Evolutionary conservation across 2,797 vertebrate species (phyloP).

Genomic region (Scyliorhinus canicula): DNA sequence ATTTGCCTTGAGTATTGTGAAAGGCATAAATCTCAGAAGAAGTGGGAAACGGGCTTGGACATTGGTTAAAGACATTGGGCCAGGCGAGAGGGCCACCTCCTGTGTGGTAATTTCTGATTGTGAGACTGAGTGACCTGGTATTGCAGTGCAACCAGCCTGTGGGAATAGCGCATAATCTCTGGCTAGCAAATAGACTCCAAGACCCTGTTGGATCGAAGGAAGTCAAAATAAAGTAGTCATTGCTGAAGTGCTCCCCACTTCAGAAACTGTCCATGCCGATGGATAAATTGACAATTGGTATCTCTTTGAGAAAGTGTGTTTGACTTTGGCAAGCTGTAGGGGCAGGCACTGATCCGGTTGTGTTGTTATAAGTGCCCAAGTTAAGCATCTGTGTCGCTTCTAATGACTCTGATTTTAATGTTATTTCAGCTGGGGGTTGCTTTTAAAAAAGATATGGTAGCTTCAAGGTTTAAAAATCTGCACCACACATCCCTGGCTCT

Average conservation of each 20-base stretch:
- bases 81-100: not conserved
- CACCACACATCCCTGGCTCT: not conserved
- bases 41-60: not conserved
- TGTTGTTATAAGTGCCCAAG: not conserved
- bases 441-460: not conserved
- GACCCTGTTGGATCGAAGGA: not conserved
- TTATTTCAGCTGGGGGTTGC: constrained; percentile 1
- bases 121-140: not conserved
- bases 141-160: not conserved
- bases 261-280: not conserved
- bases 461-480: not conserved
- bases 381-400: not conserved
- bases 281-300: not conserved
- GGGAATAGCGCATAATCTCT: not conserved
- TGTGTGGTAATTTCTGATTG: not conserved
- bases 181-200: not conserved
- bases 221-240: not conserved
- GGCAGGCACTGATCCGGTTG: not conserved
- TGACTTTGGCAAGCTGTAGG: not conserved
- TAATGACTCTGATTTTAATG: constrained; percentile 17
- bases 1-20: not conserved
- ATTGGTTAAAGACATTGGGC: not conserved
- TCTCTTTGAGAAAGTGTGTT: not conserved
- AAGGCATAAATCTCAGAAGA: not conserved
- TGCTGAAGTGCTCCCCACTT: not conserved